Conservation (phyloP, 2,797 vertebrate species). For the Phalloptychus januarius region DNA sequence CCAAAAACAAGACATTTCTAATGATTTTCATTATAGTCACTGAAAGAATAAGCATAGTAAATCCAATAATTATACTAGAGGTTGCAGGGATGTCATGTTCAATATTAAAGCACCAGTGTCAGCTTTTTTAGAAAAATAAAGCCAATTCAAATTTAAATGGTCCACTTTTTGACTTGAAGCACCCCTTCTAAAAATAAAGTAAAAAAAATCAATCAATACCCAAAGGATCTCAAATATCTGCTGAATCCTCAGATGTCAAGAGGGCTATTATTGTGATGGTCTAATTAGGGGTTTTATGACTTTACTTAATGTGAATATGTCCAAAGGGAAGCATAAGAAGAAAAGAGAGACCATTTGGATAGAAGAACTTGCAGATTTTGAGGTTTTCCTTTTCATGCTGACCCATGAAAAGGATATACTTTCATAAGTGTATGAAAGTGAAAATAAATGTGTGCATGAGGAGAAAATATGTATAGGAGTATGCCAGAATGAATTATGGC, state of each 20-base stretch:
- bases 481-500: constrained; percentile 1
- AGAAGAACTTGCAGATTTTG: not conserved
- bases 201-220: not conserved
- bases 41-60: not conserved
- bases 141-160: too few relatives aligned
- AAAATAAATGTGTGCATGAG: not conserved
- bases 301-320: not conserved
- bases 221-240: not conserved
- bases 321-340: not conserved
- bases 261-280: not conserved
- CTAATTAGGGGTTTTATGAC: not conserved
- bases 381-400: not conserved
- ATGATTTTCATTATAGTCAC: not conserved
- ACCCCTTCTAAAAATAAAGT: not conserved
- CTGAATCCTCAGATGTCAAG: not conserved
- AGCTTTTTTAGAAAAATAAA: too few relatives aligned
- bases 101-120: too few relatives aligned
- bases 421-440: not conserved
- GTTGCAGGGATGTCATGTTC: too few relatives aligned
- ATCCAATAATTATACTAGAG: not conserved
- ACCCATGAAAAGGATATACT: too few relatives aligned
- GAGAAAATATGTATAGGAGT: not conserved
- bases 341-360: not conserved
- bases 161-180: too few relatives aligned
- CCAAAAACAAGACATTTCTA: not conserved